Base-by-base conservation (phyloP, 2,888 invertebrate species). In the Drosophila pegasa region DNA sequence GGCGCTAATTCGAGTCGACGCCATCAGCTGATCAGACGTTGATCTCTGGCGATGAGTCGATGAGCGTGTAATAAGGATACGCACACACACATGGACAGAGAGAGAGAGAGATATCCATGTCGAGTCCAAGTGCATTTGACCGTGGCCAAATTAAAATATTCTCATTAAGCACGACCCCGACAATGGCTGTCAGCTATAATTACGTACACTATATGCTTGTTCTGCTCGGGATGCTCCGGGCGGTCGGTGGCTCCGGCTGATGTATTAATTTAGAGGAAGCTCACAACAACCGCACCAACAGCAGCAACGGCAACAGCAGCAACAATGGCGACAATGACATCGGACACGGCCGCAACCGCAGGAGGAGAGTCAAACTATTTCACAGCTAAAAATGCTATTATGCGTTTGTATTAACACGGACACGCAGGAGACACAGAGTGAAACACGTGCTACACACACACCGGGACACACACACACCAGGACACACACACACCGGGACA, bases 391-490 rank as follows among this genome's bases (percentile, higher is more conserved):
- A 84, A 80, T 83, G 81, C 65, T 75, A 84, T 88, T 88, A 87
- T 85, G 88, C 87, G 87, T 89, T 87, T 80, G 80, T 88, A 89
- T 89, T 89, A 85, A 88, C 89, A 86, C 73, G 68, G 58, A 77
- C 68, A 68, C 47, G n/a, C 57, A n/a, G 48, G 14, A 50, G 20
- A 51, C 65, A 40, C 48, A 57, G 51, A 71, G 66, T 41, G 25
- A 51, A 54, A 35, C 50, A 64, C 63, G 57, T 51, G 59, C 74
- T 31, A 57, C 40, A 52, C 48, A 57, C 31, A 60, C 25, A 25
- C 41, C n/a, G n/a, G n/a, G n/a, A n/a, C 22, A n/a, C 41, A 20
- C 38, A 20, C 40, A 22, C 41, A 41, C 22, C n/a, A n/a, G n/a
- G n/a, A 22, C 22, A 22, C 41, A 52, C 31, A 51, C 51, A 52